Conservation (phyloP, 2,888 invertebrate species). For the Sepioteuthis lessoniana region DNA sequence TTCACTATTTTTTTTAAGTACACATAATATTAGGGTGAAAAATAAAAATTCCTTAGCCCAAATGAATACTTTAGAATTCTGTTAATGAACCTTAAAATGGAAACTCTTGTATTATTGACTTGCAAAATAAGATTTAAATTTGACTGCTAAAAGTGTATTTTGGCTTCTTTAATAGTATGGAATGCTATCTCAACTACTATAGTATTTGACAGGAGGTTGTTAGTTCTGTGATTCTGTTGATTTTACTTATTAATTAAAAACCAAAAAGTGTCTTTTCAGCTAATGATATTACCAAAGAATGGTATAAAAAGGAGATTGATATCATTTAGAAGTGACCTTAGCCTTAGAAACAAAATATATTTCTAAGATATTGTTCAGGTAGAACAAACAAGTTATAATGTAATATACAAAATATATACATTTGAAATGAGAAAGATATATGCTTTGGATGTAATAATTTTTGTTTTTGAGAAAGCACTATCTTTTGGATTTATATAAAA, state of each 20-base stretch:
- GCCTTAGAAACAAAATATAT: too few relatives aligned
- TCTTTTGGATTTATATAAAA: too few relatives aligned
- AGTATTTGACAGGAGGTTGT: neutral
- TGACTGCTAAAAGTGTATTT: neutral
- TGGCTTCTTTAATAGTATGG: neutral
- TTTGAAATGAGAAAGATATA: too few relatives aligned
- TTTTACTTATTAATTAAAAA: neutral
- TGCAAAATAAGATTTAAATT: neutral
- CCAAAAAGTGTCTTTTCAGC: neutral
- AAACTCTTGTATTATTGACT: too few relatives aligned
- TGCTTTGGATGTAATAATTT: too few relatives aligned
- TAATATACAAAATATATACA: too few relatives aligned
- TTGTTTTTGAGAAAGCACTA: too few relatives aligned
- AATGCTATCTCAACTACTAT: neutral
- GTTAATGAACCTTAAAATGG: too few relatives aligned
- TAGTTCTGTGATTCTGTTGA: neutral
- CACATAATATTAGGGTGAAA: neutral
- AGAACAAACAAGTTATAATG: too few relatives aligned
- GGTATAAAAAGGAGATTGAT: neutral
- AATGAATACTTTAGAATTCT: too few relatives aligned
- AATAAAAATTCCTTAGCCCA: neutral
- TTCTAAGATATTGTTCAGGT: too few relatives aligned
- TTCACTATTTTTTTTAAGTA: neutral
- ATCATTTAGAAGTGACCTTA: neutral
- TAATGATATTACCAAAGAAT: neutral